Evolutionary conservation across 1,140 invertebrate species (phyloP), one percentile per base, ranked within the genome.

Genomic region (Trichoplusia ni): DNA sequence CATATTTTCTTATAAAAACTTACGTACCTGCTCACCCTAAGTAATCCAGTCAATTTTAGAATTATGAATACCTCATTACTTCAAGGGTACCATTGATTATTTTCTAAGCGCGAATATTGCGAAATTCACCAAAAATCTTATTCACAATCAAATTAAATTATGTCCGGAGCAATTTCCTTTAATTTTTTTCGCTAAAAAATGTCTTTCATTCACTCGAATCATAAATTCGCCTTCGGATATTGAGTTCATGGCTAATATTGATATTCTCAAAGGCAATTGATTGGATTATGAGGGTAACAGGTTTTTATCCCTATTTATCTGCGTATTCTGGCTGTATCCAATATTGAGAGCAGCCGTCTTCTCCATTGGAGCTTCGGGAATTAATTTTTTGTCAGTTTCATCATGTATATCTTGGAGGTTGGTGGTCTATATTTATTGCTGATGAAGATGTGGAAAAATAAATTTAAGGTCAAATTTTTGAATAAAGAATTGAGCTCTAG

Each of bases 201-300:
- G 6, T n/a, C 46, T 31, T 2, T 25, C 25, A 18, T 49, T 18
- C 25, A 31, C 11, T 14, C 46, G 25, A n/a, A 29, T 29, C 46
- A 49, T 49, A 31, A 49, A 49, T 16, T 49, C 25, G 46, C 46
- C 46, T 14, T 49, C 46, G 14, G 46, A 49, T 49, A 49, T 49
- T 49, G 46, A 49, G 46, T 49, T 29, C 46, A 49, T 49, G n/a
- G 46, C 46, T 49, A 49, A 49, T 49, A 49, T 49, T 49, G 46
- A 49, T 49, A 49, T 31, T 49, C 46, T 49, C 46, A 29, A 49
- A 49, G 46, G 23, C 46, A 49, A 49, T 49, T 49, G 46, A 49
- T 49, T 49, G 29, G 3, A 49, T 49, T 49, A 49, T 8, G 3
- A 13, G 14, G 46, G 14, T 49, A 49, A 49, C 25, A 49, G 46